Percentiles rank a stretch among this genome's conserved stretches.
These are phyloP conservation scores for Porites cylindrica DNA, from an alignment of 92 coral and sea anemone genomes.

Conservation along the genomic window DNA sequence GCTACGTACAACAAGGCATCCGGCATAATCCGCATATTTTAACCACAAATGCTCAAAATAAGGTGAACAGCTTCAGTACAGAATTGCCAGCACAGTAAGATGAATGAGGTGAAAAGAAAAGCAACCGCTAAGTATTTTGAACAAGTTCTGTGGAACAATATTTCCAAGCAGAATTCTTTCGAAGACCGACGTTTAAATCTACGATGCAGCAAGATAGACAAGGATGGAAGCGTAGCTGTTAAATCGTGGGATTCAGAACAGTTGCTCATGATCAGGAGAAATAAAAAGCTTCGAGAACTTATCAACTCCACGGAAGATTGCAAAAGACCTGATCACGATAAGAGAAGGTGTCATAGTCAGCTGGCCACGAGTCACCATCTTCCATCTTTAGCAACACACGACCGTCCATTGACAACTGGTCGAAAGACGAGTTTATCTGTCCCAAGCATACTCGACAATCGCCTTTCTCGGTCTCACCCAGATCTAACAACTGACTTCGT, in stretches of 20 bases:
- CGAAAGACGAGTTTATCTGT: not conserved
- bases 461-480: slow-evolving; percentile 9
- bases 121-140: slow-evolving; percentile 19
- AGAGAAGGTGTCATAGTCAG: not conserved
- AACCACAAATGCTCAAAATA: no score
- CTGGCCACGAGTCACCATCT: slow-evolving; percentile 10
- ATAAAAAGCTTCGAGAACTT: slow-evolving; percentile 14
- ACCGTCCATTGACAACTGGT: slow-evolving; percentile 2
- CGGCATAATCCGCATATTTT: no score
- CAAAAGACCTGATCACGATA: not conserved
- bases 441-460: not conserved
- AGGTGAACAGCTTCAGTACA: no score
- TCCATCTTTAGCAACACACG: not conserved
- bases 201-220: slow-evolving; percentile 14
- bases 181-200: slow-evolving; percentile 33
- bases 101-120: slow-evolving; percentile 41
- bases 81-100: not conserved
- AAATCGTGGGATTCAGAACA: slow-evolving; percentile 36
- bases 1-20: no score
- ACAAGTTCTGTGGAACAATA: slow-evolving; percentile 33
- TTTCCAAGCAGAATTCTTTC: slow-evolving; percentile 37
- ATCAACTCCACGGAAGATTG: slow-evolving; percentile 3
- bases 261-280: slow-evolving; percentile 30
- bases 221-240: slow-evolving; percentile 17
- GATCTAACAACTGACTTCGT: not conserved